Evolutionary conservation across 2,888 invertebrate species (phyloP).

Genomic region (Gasteruption jaculator): DNA sequence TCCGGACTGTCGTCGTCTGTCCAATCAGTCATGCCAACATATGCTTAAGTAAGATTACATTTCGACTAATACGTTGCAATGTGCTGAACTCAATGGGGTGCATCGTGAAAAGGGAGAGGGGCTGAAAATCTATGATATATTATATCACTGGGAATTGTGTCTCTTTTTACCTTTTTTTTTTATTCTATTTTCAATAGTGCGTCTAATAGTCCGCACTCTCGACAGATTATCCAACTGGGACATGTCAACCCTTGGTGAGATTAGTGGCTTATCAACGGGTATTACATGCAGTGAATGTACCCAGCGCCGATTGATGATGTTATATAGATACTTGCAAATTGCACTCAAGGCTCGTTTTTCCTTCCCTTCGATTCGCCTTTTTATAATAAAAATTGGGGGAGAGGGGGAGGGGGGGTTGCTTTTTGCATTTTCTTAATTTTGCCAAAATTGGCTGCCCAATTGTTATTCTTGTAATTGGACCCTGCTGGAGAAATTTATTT

Average conservation of each 20-base stretch:
- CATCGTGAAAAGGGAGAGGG: conserved; percentile 16
- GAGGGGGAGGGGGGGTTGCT: too few species aligned
- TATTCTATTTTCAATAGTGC: too few species aligned
- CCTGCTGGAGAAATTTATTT: too few species aligned
- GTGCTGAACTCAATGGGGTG: conserved; percentile 14
- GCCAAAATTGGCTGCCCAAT: too few species aligned
- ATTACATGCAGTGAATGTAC: conserved; percentile 31
- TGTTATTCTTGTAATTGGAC: too few species aligned
- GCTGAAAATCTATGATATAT: conserved; percentile 36
- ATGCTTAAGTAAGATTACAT: conserved; percentile 51
- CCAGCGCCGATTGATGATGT: too few species aligned
- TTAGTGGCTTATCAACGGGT: conserved; percentile 45
- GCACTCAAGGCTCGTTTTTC: not conserved
- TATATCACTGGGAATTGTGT: conserved; percentile 26
- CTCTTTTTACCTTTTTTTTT: conserved; percentile 27
- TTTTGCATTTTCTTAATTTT: too few species aligned
- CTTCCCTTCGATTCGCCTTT: not conserved
- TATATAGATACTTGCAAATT: too few species aligned
- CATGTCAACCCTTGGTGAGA: conserved; percentile 39
- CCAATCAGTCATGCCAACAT: conserved; percentile 48
- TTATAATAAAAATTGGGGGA: too few species aligned
- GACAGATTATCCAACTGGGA: conserved; percentile 45
- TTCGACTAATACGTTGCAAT: conserved; percentile 41
- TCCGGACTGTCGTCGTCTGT: conserved; percentile 41
- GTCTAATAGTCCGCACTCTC: conserved; percentile 44